A percentile compares a stretch with the other conserved stretches of the same genome.
phyloP scores from a whole-genome alignment of 2,888 invertebrate genomes.

The Eutolmus rufibarbis region DNA sequence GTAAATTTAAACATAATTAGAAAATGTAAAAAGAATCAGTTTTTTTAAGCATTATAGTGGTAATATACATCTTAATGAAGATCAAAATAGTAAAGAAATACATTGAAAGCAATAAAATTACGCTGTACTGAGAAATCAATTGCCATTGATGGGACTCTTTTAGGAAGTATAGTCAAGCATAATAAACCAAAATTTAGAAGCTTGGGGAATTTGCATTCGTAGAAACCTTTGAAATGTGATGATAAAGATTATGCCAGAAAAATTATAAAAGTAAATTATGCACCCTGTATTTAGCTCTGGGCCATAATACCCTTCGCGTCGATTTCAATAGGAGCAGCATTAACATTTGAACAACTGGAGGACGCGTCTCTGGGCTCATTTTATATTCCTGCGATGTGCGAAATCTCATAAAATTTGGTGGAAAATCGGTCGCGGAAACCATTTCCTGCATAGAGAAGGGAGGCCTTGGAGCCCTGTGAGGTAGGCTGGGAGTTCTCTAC shows the following conservation, averaged over 20 bases:
- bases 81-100: no score
- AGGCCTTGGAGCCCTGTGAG: neutral
- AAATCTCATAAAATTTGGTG: neutral
- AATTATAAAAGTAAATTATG: neutral
- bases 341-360: neutral
- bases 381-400: neutral
- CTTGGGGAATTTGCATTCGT: neutral
- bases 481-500: neutral
- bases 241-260: neutral
- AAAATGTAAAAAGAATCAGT: no score
- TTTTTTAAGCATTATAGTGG: no score
- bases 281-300: neutral
- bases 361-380: neutral
- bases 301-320: neutral
- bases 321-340: neutral
- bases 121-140: neutral
- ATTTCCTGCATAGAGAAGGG: neutral
- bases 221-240: neutral
- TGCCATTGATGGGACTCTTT: neutral
- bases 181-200: neutral
- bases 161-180: no score
- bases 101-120: neutral
- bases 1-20: no score
- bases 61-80: no score
- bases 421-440: neutral